These are phyloP conservation scores for Gymnogyps californianus DNA, from an alignment of 2,113 vertebrate genomes.

Conservation along the genomic window DNA sequence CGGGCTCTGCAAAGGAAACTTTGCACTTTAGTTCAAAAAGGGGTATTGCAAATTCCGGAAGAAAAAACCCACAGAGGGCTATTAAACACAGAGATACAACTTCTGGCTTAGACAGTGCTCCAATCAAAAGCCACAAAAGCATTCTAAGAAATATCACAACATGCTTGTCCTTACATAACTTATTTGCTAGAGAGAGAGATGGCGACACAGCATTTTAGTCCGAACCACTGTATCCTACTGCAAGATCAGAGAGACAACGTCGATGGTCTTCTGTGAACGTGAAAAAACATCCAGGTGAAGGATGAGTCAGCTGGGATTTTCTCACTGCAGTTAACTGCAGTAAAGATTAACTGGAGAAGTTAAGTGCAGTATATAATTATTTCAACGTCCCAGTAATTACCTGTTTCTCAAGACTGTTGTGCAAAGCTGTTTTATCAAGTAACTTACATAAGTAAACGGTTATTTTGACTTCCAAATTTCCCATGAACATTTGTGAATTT, in stretches of 20 bases:
- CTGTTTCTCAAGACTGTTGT: background rate
- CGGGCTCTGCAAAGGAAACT: background rate
- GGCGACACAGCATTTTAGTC: background rate
- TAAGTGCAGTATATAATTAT: background rate
- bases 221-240: background rate
- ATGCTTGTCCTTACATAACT: fast-evolving
- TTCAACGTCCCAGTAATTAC: background rate
- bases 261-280: fast-evolving
- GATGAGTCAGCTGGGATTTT: background rate
- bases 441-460: fast-evolving
- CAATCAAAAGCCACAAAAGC: background rate
- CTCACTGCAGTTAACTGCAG: background rate
- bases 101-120: background rate
- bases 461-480: background rate
- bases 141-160: background rate
- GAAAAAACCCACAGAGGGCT: background rate
- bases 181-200: background rate
- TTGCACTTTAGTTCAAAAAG: background rate
- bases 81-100: background rate
- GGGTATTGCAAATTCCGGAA: fast-evolving
- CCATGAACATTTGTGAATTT: background rate
- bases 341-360: background rate
- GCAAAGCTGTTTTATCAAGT: background rate
- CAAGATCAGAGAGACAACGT: background rate
- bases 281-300: background rate